A percentile compares a stretch with the other conserved stretches of the same genome.
These are phyloP conservation scores for Eumerus sabulonum DNA, from an alignment of 2,888 invertebrate species.

Conservation along the genomic window DNA sequence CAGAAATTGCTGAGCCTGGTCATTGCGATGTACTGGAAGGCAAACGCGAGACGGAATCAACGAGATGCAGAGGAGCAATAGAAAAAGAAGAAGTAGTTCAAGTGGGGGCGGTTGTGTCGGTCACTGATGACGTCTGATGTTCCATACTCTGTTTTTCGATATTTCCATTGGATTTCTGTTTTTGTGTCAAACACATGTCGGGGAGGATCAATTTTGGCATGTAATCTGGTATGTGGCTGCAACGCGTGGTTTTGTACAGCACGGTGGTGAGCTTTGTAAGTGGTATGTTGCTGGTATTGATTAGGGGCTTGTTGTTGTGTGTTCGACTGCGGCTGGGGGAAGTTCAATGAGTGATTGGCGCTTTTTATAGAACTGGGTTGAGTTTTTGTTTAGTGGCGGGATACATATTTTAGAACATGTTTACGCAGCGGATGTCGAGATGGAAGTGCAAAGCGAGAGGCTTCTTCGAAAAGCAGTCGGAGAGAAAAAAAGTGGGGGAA, in stretches of 20 bases:
- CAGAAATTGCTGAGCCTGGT: neutral
- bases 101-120: slow-evolving; percentile 31
- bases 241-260: slow-evolving; percentile 5
- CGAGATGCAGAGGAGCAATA: too few species aligned
- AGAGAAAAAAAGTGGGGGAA: too few species aligned
- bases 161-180: slow-evolving; percentile 12
- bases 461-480: too few species aligned
- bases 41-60: too few species aligned
- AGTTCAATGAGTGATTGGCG: too few species aligned
- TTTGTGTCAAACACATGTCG: slow-evolving; percentile 28
- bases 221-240: slow-evolving; percentile 1
- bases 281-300: slow-evolving; percentile 8
- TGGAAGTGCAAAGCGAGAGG: too few species aligned
- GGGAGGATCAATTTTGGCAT: neutral
- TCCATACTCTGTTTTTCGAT: neutral
- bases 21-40: slow-evolving; percentile 2
- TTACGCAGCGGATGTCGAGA: too few species aligned
- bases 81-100: slow-evolving; percentile 4
- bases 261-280: slow-evolving; percentile 18
- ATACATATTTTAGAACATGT: too few species aligned
- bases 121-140: slow-evolving; percentile 9
- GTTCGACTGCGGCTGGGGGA: too few species aligned
- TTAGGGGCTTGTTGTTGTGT: too few species aligned
- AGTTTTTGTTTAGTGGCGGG: too few species aligned
- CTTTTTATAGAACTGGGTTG: too few species aligned